These are phyloP conservation scores for Eristalinus aeneus DNA, from an alignment of 2,888 invertebrate genomes.

Conservation along the genomic window DNA sequence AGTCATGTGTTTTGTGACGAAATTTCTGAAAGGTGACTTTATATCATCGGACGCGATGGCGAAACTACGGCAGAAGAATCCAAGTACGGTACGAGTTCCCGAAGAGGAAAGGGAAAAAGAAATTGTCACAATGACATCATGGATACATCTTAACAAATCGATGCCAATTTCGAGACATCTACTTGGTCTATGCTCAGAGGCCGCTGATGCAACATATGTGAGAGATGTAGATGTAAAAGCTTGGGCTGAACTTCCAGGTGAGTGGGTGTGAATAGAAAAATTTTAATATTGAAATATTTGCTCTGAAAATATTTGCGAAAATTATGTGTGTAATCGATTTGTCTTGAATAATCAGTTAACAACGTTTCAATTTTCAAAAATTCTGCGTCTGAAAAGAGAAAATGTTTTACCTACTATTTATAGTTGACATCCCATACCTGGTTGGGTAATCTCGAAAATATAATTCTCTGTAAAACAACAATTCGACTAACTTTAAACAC, in stretches of 20 bases:
- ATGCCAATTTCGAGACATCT: constrained; percentile 88
- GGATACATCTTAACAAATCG: constrained; percentile 87
- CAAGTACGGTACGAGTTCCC: constrained; percentile 92
- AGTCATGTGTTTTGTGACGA: constrained; percentile 94
- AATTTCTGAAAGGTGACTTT: constrained; percentile 95
- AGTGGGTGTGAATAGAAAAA: not conserved
- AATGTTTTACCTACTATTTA: too few relatives aligned
- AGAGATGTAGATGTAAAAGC: constrained; percentile 89
- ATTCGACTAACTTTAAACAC: too few relatives aligned
- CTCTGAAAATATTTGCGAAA: too few relatives aligned
- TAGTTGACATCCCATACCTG: too few relatives aligned
- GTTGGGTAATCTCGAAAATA: too few relatives aligned
- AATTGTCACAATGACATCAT: constrained; percentile 91
- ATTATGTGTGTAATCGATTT: too few relatives aligned
- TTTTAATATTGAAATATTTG: too few relatives aligned
- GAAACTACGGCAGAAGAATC: constrained; percentile 94
- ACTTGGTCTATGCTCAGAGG: constrained; percentile 88
- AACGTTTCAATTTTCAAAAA: too few relatives aligned
- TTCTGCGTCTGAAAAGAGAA: too few relatives aligned
- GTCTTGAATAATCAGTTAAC: too few relatives aligned
- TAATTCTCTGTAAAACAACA: too few relatives aligned
- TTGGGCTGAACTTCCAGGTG: constrained; percentile 89
- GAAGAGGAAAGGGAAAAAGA: constrained; percentile 94
- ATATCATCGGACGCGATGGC: constrained; percentile 98
- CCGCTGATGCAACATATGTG: constrained; percentile 88